Base-by-base conservation (phyloP, 2,797 vertebrate species). In the Rhyacichthys aspro region DNA sequence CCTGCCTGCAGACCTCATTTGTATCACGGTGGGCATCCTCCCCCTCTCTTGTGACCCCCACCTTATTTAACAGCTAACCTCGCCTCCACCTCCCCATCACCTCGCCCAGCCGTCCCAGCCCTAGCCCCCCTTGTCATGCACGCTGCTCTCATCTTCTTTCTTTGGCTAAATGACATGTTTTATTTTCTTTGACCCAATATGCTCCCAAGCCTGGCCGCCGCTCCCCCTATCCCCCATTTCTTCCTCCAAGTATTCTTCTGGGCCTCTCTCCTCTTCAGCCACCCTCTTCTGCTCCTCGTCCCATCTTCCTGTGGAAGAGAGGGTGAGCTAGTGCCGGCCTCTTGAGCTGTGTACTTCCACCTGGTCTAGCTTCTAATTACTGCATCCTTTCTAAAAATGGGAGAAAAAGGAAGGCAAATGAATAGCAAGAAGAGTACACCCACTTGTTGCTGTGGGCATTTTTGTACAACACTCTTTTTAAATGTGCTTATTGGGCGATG, bases 1-100 rank as follows among this genome's bases (percentile, higher is more conserved):
- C 84, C 82, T 66, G 78, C 84, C 64, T 73, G 85, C 88, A 93
- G 92, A 94, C 91, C 91, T 92, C 93, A 92, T 94, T 95, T 94
- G 94, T 95, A 94, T 94, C 92, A 90, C 91, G 84, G 84, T 90
- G 89, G 85, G 93, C 90, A 92, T 87, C 86, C 76, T 64, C 77
- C 79, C 78, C 76, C 75, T 49, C 82, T 74, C 73, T 71, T 80
- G 69, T 86, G 81, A 85, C 85, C 84, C 74, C 75, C 84, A 82
- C 82, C 86, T 83, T 85, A 87, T 88, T 88, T 89, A 88, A 88
- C 78, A 84, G 84, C 88, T 83, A 85, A 86, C 85, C 86, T 82
- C 48, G 68, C 78, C 80, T 81, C 74, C 80, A 77, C 76, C 77
- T 79, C 81, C 78, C 79, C 79, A 82, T 83, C 82, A 85, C 77